phyloP scores from a whole-genome alignment of 1,140 invertebrate genomes.

The Neotoxoptera formosana region DNA sequence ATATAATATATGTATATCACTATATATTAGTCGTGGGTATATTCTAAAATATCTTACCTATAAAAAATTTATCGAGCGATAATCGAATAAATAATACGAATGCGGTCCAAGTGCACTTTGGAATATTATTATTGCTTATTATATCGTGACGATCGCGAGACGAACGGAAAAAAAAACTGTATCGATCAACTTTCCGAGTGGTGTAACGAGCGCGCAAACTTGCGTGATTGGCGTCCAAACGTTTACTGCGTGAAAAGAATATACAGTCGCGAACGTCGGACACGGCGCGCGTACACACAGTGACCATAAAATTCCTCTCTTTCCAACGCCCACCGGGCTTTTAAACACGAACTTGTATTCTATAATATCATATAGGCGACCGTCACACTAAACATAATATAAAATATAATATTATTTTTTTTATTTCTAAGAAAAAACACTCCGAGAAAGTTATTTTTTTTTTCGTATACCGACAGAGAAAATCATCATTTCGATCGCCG shows the following conservation, averaged over 20 bases:
- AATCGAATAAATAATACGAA: background rate
- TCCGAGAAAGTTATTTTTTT: background rate
- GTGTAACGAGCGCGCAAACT: background rate
- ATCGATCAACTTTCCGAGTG: background rate
- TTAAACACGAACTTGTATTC: slow-evolving; percentile 12
- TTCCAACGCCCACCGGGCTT: slow-evolving; percentile 27
- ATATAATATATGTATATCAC: background rate
- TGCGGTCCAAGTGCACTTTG: background rate
- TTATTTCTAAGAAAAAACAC: background rate
- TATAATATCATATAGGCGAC: background rate
- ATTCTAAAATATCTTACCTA: background rate
- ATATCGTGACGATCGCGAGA: background rate
- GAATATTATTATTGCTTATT: background rate
- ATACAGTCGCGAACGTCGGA: background rate
- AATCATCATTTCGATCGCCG: background rate
- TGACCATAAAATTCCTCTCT: slow-evolving; percentile 46
- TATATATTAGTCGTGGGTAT: background rate
- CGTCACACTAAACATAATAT: background rate
- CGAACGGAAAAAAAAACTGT: background rate
- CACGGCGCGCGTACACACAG: background rate
- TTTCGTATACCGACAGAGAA: background rate
- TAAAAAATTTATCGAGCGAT: background rate
- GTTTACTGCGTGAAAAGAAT: slow-evolving; percentile 25
- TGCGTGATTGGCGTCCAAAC: slow-evolving; percentile 30
- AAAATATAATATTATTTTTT: too few relatives aligned